phyloP scores from a whole-genome alignment of 2,797 vertebrate genomes.

The Otolemur crassicaudatus region DNA sequence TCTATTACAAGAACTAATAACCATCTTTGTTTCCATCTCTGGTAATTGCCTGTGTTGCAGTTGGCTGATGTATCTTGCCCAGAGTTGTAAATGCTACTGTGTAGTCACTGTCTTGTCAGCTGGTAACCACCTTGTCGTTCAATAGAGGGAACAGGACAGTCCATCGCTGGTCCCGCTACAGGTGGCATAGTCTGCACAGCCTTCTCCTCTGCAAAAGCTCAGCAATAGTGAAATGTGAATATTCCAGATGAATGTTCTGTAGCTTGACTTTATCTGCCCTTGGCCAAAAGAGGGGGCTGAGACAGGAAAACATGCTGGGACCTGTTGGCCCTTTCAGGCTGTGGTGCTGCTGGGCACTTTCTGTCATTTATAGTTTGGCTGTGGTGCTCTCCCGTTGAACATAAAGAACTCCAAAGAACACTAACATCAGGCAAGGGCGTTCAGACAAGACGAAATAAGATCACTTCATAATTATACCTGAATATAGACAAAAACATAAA shows the following conservation, averaged over 20 bases:
- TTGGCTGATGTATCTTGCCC: neutral
- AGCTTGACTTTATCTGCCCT: neutral
- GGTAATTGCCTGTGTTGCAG: conserved; percentile 17
- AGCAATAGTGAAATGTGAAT: neutral
- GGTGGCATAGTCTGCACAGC: neutral
- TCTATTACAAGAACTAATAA: neutral
- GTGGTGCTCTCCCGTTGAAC: neutral
- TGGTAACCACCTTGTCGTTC: neutral
- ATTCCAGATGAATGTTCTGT: neutral
- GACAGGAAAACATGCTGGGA: neutral
- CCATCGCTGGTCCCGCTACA: neutral
- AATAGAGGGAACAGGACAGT: neutral
- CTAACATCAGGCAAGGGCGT: neutral
- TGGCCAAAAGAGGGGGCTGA: neutral
- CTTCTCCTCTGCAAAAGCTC: neutral
- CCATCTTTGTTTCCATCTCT: conserved; percentile 44
- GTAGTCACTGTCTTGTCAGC: neutral
- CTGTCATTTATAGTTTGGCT: neutral
- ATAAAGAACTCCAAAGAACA: neutral
- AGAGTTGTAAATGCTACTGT: neutral
- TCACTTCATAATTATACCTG: neutral
- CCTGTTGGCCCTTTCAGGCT: neutral
- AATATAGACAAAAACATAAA: neutral
- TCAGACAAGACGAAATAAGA: neutral
- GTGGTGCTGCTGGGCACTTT: neutral